Conservation (phyloP, 2,888 invertebrate species). For the Lomographa bimaculata region DNA sequence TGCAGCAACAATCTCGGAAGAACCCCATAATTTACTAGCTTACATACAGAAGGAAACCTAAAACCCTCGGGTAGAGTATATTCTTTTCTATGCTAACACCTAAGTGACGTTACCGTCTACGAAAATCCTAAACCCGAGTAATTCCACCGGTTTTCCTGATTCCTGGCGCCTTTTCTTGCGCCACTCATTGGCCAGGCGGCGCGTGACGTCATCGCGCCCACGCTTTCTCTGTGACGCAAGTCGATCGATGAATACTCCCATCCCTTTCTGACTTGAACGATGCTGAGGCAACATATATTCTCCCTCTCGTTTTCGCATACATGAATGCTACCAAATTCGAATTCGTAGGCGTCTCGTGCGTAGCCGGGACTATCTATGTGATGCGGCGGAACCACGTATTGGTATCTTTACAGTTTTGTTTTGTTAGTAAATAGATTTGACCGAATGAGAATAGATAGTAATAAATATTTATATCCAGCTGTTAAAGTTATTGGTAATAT, state of each 20-base stretch:
- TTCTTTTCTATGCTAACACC: neutral
- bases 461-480: constrained; percentile 25
- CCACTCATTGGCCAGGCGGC: constrained; percentile 60
- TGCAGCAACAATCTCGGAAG: no score
- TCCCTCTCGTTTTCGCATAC: constrained; percentile 55
- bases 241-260: constrained; percentile 65
- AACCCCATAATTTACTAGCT: no score
- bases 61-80: no score
- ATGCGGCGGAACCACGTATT: constrained; percentile 44
- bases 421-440: constrained; percentile 62
- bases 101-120: constrained; percentile 12
- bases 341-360: constrained; percentile 77
- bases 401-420: constrained; percentile 57
- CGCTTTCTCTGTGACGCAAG: constrained; percentile 78
- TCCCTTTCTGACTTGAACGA: constrained; percentile 44
- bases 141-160: constrained; percentile 54
- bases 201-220: constrained; percentile 81
- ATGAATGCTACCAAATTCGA: constrained; percentile 71
- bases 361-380: constrained; percentile 50
- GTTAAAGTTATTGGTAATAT: constrained; percentile 16
- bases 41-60: no score
- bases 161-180: constrained; percentile 71
- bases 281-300: constrained; percentile 14
- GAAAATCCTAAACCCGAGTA: constrained; percentile 20
- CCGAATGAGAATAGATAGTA: constrained; percentile 24